Conservation (phyloP, 2,113 vertebrate species). For the Coptodon bakossiorum region DNA sequence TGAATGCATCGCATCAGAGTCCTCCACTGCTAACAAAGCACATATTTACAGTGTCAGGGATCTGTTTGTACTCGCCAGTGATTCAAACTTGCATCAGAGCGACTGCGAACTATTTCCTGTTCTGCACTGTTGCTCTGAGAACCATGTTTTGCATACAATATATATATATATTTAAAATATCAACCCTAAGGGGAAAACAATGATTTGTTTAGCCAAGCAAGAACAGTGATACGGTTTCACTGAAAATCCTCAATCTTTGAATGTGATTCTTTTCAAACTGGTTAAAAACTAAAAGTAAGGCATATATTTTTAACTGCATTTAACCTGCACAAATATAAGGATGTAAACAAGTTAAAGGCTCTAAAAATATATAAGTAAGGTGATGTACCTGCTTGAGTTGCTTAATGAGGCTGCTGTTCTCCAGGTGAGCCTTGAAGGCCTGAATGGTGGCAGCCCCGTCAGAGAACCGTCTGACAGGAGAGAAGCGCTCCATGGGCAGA, state of each 20-base stretch:
- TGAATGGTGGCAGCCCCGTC: constrained; percentile 96
- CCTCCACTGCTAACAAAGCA: neutral
- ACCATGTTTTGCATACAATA: neutral
- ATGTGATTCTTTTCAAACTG: neutral
- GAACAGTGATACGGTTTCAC: neutral
- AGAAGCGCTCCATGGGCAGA: constrained; percentile 97
- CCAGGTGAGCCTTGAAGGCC: constrained; percentile 97
- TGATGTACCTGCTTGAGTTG: constrained; percentile 92
- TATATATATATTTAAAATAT: neutral
- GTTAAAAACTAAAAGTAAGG: neutral
- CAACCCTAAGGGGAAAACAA: neutral
- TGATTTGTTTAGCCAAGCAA: neutral
- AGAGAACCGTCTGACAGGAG: constrained; percentile 94
- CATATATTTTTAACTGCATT: neutral
- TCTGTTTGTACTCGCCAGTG: neutral
- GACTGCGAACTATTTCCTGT: neutral
- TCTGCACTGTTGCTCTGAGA: neutral
- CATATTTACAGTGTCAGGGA: neutral
- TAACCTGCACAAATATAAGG: neutral
- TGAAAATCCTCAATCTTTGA: neutral
- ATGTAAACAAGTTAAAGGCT: neutral
- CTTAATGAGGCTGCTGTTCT: constrained; percentile 95
- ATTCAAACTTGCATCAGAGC: neutral
- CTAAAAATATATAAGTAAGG: neutral
- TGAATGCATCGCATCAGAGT: neutral